Conservation (phyloP, 2,888 invertebrate species). For the Agrotis ipsilon region DNA sequence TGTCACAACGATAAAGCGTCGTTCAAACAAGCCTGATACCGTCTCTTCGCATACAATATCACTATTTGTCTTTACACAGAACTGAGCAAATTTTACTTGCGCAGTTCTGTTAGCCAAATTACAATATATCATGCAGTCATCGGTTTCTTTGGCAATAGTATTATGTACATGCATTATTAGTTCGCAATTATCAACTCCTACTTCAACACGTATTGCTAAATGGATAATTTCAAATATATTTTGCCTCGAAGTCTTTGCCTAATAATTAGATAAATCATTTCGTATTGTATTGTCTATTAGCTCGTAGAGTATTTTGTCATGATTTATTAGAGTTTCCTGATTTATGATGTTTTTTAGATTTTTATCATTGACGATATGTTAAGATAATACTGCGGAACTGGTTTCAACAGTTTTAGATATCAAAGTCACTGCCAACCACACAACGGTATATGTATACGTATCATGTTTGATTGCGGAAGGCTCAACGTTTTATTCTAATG, state of each 20-base stretch:
- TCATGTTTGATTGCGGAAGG: conserved; percentile 41
- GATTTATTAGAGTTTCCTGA: background rate
- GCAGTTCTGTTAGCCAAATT: conserved; percentile 33
- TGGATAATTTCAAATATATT: background rate
- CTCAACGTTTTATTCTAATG: conserved; percentile 26
- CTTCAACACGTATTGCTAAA: conserved; percentile 5
- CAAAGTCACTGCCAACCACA: conserved; percentile 31
- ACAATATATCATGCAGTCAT: conserved; percentile 32
- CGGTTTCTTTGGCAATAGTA: conserved; percentile 28
- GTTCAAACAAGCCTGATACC: conserved; percentile 51
- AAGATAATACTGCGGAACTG: conserved; percentile 30
- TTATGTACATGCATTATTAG: conserved; percentile 24
- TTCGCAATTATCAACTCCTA: conserved; percentile 22
- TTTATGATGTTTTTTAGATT: background rate
- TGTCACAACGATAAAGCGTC: conserved; percentile 74
- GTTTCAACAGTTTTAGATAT: conserved; percentile 27
- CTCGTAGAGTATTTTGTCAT: background rate
- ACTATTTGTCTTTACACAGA: conserved; percentile 45
- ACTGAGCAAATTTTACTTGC: conserved; percentile 45
- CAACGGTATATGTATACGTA: conserved; percentile 18
- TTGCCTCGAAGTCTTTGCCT: background rate
- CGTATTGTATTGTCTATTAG: background rate
- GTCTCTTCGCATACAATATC: conserved; percentile 55
- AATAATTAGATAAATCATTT: background rate
- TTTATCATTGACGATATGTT: conserved; percentile 5